Conservation (phyloP, 2,113 vertebrate genomes). For the Sapayoa aenigma region DNA sequence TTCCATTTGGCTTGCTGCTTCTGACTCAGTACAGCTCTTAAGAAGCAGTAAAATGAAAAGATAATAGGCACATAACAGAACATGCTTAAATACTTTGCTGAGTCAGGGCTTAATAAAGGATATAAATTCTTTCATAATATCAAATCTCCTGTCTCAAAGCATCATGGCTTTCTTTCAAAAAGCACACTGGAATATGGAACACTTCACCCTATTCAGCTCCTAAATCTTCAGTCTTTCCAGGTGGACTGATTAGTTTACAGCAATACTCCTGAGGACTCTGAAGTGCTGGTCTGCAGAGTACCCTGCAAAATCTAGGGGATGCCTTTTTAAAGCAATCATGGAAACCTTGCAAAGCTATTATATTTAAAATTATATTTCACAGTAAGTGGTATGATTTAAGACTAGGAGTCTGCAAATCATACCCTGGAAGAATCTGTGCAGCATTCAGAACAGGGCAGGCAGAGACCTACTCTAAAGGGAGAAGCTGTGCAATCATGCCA, state of each 20-base stretch:
- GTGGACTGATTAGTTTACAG: constrained; percentile 2
- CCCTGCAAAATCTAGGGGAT: not conserved
- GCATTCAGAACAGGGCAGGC: not conserved
- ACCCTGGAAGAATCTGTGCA: not conserved
- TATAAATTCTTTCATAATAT: not conserved
- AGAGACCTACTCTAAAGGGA: not conserved
- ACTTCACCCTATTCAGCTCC: not conserved
- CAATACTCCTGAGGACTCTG: not conserved
- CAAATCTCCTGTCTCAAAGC: not conserved
- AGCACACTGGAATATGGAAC: not conserved
- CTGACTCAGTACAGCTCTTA: not conserved
- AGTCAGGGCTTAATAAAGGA: not conserved
- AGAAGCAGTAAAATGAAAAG: not conserved
- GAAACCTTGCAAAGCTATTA: not conserved
- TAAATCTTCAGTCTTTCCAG: not conserved
- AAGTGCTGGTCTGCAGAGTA: not conserved
- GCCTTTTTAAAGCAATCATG: not conserved
- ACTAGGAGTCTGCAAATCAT: not conserved
- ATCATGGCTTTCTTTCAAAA: not conserved
- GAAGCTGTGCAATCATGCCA: not conserved
- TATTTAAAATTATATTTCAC: constrained; percentile 16
- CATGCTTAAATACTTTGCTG: not conserved
- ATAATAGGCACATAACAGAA: not conserved
- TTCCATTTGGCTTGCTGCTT: not conserved
- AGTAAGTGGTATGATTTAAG: not conserved